A percentile compares a stretch with the other conserved stretches of the same genome.
phyloP scores from a whole-genome alignment of 2,797 vertebrate genomes.

The Uromys caudimaculatus region DNA sequence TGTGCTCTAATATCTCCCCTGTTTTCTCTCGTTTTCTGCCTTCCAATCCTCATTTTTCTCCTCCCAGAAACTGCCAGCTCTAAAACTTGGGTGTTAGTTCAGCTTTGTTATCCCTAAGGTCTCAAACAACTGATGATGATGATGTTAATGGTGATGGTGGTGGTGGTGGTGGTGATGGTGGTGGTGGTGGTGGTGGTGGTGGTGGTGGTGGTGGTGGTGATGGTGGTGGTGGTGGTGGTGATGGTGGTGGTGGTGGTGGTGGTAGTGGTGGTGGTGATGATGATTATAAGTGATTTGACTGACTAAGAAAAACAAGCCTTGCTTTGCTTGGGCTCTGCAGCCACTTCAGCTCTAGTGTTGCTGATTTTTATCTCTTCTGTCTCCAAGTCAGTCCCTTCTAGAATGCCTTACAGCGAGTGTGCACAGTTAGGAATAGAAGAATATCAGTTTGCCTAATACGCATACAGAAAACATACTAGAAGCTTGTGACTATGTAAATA shows the following conservation, averaged over 20 bases:
- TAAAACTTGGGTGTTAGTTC: constrained; percentile 16
- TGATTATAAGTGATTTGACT: background rate
- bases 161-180: too few relatives aligned
- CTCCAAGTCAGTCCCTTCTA: background rate
- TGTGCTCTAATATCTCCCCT: background rate
- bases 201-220: too few relatives aligned
- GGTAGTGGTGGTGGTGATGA: background rate
- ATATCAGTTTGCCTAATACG: background rate
- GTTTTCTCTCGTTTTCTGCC: background rate
- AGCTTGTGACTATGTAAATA: background rate
- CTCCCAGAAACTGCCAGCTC: background rate
- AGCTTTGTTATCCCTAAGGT: background rate
- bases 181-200: background rate
- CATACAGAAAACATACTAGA: background rate
- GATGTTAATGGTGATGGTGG: background rate
- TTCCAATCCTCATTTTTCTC: background rate
- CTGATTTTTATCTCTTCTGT: background rate
- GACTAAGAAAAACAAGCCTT: background rate
- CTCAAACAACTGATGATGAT: background rate
- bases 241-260: background rate
- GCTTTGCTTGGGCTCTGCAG: background rate
- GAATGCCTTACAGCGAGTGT: background rate
- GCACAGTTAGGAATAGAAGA: background rate
- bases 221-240: background rate
- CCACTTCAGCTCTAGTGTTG: background rate